Evolutionary conservation across 2,113 vertebrate species (phyloP).

Genomic region (Neolamprologus falcicula): DNA sequence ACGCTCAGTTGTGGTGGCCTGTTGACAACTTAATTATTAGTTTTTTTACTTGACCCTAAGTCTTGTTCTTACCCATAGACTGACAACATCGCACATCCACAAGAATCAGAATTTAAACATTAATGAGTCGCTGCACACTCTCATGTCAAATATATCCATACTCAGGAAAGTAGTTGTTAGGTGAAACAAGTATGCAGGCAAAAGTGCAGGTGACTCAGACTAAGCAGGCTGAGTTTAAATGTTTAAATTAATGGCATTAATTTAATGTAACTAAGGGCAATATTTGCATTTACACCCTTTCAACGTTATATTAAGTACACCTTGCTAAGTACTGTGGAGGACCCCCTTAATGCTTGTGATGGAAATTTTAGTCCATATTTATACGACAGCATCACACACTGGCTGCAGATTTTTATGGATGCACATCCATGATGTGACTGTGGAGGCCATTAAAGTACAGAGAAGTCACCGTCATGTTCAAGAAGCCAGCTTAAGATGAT

Average conservation of each 20-base stretch:
- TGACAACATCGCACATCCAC: neutral
- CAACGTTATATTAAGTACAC: neutral
- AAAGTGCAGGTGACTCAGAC: neutral
- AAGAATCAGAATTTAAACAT: neutral
- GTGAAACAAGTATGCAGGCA: neutral
- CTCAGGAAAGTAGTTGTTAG: neutral
- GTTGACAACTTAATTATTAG: neutral
- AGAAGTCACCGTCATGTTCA: neutral
- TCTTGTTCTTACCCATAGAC: fast-evolving
- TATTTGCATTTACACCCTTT: neutral
- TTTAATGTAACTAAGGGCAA: neutral
- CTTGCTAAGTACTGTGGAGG: neutral
- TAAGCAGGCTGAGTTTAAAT: neutral
- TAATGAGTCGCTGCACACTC: neutral
- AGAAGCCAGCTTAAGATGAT: neutral
- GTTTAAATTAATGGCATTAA: neutral
- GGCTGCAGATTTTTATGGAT: neutral
- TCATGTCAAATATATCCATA: neutral
- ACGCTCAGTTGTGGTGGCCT: neutral
- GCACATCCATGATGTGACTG: neutral
- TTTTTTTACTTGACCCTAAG: neutral
- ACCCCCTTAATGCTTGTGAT: neutral
- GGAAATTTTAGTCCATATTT: neutral
- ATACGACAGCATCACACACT: neutral
- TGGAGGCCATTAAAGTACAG: neutral